Evolutionary conservation across 2,113 vertebrate genomes (phyloP).

Genomic region (Solea senegalensis): DNA sequence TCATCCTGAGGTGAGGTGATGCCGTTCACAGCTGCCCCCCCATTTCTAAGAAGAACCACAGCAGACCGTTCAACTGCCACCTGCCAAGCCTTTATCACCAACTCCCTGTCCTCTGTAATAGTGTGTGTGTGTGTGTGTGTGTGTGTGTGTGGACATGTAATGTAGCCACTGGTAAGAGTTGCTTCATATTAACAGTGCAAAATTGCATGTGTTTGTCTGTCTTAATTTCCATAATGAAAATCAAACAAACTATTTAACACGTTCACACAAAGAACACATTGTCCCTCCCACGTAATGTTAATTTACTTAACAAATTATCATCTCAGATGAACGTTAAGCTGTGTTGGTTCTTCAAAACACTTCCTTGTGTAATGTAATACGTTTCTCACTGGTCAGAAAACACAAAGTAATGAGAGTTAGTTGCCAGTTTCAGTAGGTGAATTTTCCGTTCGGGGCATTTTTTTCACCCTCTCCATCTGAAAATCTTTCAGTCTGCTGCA

Average conservation of each 20-base stretch:
- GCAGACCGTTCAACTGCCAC: slow-evolving; percentile 71
- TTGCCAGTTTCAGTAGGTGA: slow-evolving; percentile 17
- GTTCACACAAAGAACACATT: slow-evolving; percentile 9
- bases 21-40: slow-evolving; percentile 28
- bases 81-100: slow-evolving; percentile 64
- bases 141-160: neutral
- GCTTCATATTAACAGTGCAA: too few species aligned
- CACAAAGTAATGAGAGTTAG: slow-evolving; percentile 1
- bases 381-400: slow-evolving; percentile 4
- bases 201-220: neutral
- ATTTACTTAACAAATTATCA: slow-evolving; percentile 43
- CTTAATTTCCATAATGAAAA: slow-evolving; percentile 23
- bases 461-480: slow-evolving; percentile 26
- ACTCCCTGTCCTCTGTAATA: slow-evolving; percentile 15
- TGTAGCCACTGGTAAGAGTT: neutral
- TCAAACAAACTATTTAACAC: slow-evolving; percentile 2
- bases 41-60: slow-evolving; percentile 44
- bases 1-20: slow-evolving; percentile 10
- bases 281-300: neutral
- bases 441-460: slow-evolving; percentile 22
- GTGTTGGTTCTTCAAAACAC: slow-evolving; percentile 12
- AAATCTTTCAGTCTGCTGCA: slow-evolving; percentile 53
- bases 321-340: slow-evolving; percentile 5
- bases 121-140: slow-evolving; percentile 3
- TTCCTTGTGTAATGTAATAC: slow-evolving; percentile 1